These are phyloP conservation scores for Tachuris rubrigastra DNA, from an alignment of 2,113 vertebrate species.

Conservation along the genomic window DNA sequence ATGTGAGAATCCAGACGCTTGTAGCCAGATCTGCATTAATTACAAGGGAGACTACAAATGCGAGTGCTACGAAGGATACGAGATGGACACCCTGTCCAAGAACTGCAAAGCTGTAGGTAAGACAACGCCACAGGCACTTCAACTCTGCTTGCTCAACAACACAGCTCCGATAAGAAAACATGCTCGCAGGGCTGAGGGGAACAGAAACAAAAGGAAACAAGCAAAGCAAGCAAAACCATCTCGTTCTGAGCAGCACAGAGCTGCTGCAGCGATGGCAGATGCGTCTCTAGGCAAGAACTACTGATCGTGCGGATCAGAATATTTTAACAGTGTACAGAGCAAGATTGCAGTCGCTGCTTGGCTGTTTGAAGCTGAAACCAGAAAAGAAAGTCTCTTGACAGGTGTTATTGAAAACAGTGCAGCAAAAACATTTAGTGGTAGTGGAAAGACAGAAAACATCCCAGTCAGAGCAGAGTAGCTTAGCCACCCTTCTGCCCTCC, in stretches of 20 bases:
- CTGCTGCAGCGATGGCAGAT: slow-evolving; percentile 49
- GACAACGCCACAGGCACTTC: slow-evolving; percentile 26
- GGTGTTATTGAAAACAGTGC: slow-evolving; percentile 37
- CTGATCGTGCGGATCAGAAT: slow-evolving; percentile 53
- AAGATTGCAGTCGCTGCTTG: slow-evolving; percentile 36
- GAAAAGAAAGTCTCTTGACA: slow-evolving; percentile 31
- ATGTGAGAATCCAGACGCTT: slow-evolving; percentile 93
- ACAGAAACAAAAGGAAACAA: slow-evolving; percentile 23
- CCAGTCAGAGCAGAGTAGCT: background rate
- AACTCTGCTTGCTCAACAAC: slow-evolving; percentile 29
- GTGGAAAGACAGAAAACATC: background rate
- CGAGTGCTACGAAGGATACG: slow-evolving; percentile 94
- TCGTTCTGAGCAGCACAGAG: background rate
- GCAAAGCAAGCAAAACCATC: background rate
- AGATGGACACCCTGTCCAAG: slow-evolving; percentile 94
- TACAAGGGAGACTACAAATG: slow-evolving; percentile 99
- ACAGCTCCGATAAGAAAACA: background rate
- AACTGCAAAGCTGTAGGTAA: slow-evolving; percentile 98
- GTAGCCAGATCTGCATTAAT: slow-evolving; percentile 99
- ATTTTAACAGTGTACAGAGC: slow-evolving; percentile 59
- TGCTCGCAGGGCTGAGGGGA: background rate
- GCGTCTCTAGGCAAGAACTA: slow-evolving; percentile 54
- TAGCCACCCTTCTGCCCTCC: background rate
- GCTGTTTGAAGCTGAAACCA: slow-evolving; percentile 46
- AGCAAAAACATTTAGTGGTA: background rate